phyloP scores from a whole-genome alignment of 2,797 vertebrate genomes.

The Scolopax bukidnonensis region DNA sequence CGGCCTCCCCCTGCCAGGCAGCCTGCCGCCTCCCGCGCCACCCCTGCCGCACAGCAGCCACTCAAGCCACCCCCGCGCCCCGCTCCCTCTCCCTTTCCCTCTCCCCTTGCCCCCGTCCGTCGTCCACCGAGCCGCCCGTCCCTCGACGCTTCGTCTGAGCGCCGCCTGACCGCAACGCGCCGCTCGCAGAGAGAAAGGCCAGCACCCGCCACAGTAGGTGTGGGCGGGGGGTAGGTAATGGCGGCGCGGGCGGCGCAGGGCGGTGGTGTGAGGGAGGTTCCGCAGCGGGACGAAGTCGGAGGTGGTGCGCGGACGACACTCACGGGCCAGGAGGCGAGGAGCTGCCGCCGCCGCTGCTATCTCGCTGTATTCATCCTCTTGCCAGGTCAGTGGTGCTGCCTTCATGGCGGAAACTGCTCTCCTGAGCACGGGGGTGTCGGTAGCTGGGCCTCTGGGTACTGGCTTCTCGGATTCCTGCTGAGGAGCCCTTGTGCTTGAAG shows the following conservation, averaged over 20 bases:
- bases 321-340: fast-evolving
- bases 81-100: neutral
- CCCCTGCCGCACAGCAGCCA: neutral
- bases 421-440: fast-evolving
- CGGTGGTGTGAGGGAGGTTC: neutral
- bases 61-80: neutral
- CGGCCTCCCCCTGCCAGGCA: neutral
- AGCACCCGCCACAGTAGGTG: fast-evolving
- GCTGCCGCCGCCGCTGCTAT: fast-evolving
- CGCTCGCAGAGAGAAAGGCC: fast-evolving
- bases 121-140: neutral
- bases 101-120: no score
- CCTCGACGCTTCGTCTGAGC: neutral
- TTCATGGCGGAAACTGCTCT: neutral
- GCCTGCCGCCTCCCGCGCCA: neutral
- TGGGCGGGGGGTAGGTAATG: neutral
- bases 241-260: neutral
- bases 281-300: neutral
- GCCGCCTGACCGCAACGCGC: neutral
- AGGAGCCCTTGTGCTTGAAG: neutral
- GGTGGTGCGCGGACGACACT: fast-evolving
- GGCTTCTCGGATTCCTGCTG: no score
- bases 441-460: fast-evolving
- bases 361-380: fast-evolving
- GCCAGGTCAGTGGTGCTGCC: fast-evolving